phyloP scores from a whole-genome alignment of 2,113 vertebrate species.

The Lophius piscatorius region DNA sequence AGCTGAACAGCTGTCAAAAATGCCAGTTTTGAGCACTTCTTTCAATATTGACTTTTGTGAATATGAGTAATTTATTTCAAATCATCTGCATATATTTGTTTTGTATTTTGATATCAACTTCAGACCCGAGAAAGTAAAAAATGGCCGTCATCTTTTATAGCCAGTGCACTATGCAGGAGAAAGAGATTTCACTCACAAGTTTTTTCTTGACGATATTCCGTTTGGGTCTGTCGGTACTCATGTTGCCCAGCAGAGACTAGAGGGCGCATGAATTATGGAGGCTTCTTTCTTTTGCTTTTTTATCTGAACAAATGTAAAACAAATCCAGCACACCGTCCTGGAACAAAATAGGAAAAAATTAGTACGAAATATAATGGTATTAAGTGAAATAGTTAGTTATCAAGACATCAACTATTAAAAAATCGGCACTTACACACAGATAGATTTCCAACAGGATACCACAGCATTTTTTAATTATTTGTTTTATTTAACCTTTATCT shows the following conservation, averaged over 20 bases:
- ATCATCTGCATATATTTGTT: not conserved
- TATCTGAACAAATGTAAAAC: constrained; percentile 1
- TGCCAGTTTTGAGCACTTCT: no score
- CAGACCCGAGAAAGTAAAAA: no score
- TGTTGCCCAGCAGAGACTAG: constrained; percentile 29
- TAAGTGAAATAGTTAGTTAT: no score
- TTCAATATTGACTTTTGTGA: no score
- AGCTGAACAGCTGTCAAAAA: no score
- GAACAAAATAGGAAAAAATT: not conserved
- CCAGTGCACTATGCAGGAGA: not conserved
- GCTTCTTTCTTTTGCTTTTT: not conserved
- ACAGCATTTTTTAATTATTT: not conserved
- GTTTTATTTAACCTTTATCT: no score
- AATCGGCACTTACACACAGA: no score
- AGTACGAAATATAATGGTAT: no score
- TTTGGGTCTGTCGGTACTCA: constrained; percentile 65
- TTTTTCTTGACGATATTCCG: constrained; percentile 66
- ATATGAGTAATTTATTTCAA: no score
- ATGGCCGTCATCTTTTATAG: no score
- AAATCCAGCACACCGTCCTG: constrained; percentile 8
- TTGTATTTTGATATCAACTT: not conserved
- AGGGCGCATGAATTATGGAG: constrained; percentile 34
- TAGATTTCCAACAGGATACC: no score
- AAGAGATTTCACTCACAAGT: constrained; percentile 44
- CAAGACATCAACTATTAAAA: no score